These are phyloP conservation scores for Euura lappo DNA, from an alignment of 1,140 invertebrate species.

Conservation along the genomic window DNA sequence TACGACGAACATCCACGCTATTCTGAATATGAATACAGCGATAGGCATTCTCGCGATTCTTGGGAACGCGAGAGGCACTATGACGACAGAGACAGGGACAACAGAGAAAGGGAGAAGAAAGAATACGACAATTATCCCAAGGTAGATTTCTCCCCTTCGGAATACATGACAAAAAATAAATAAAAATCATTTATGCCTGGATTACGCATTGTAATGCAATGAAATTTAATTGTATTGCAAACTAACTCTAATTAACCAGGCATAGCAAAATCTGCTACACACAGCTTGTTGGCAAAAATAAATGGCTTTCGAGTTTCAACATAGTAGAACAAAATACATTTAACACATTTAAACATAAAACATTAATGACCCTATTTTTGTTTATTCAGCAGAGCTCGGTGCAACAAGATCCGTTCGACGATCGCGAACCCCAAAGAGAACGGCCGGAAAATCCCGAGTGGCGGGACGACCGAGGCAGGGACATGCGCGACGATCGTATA, in stretches of 20 bases:
- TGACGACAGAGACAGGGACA: conserved; percentile 47
- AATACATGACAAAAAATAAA: too few species aligned
- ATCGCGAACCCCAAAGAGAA: conserved; percentile 42
- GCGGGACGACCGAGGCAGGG: conserved; percentile 44
- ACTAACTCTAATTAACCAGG: neutral
- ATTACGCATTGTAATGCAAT: neutral
- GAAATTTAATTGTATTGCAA: neutral
- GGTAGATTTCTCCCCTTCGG: conserved; percentile 27
- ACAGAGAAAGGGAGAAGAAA: conserved; percentile 49
- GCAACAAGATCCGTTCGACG: conserved; percentile 61
- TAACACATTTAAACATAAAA: neutral
- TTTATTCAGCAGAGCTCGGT: conserved; percentile 31
- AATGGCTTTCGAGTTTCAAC: conserved; percentile 9
- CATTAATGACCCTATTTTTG: too few species aligned
- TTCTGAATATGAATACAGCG: conserved; percentile 55
- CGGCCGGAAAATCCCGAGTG: conserved; percentile 42
- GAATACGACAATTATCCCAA: conserved; percentile 54
- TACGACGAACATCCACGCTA: conserved; percentile 54
- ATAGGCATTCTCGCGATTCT: conserved; percentile 50
- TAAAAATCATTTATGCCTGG: neutral
- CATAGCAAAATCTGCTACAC: conserved; percentile 4
- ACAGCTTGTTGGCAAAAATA: conserved; percentile 2
- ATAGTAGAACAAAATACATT: conserved; percentile 13
- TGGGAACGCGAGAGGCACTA: conserved; percentile 52
- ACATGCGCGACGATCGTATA: conserved; percentile 18